phyloP scores from a whole-genome alignment of 2,797 vertebrate species.

The Thunnus albacares region DNA sequence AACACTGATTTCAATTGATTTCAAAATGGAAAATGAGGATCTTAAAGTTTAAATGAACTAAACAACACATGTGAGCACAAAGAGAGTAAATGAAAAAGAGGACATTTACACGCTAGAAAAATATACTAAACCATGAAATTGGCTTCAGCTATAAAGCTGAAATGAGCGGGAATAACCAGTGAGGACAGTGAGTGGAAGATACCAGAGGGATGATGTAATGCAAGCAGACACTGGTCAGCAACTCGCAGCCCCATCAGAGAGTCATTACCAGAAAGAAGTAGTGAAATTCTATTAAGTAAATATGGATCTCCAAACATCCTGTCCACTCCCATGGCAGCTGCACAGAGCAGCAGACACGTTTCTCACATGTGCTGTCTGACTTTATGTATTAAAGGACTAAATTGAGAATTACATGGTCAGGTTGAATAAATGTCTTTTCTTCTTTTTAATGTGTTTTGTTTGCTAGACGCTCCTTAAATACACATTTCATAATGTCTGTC shows the following conservation, averaged over 20 bases:
- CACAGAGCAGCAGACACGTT: constrained; percentile 1
- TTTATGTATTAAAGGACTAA: constrained; percentile 20
- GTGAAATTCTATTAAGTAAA: constrained; percentile 7
- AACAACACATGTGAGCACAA: not conserved
- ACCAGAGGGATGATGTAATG: constrained; percentile 49
- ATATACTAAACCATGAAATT: constrained; percentile 17
- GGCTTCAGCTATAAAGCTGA: constrained; percentile 18
- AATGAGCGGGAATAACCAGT: constrained; percentile 39
- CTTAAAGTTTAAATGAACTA: not conserved
- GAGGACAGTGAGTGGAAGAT: constrained; percentile 33
- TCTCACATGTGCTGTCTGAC: constrained; percentile 13
- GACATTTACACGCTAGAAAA: not conserved
- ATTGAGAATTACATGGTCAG: constrained; percentile 29
- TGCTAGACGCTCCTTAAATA: constrained; percentile 52
- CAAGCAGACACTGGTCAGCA: constrained; percentile 24
- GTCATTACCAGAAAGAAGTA: constrained; percentile 12
- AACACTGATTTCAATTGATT: not conserved
- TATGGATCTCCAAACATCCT: not conserved
- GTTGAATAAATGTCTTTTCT: constrained; percentile 15
- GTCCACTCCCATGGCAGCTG: not conserved
- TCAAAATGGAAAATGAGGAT: not conserved
- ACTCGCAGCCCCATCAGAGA: constrained; percentile 31
- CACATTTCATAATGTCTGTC: constrained; percentile 61
- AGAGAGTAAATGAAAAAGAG: constrained; percentile 3
- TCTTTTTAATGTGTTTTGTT: constrained; percentile 17